Percentiles rank a stretch among this genome's conserved stretches.
These are phyloP conservation scores for Arrhopalites spinosus DNA, from an alignment of 2,888 invertebrate genomes.

Conservation along the genomic window DNA sequence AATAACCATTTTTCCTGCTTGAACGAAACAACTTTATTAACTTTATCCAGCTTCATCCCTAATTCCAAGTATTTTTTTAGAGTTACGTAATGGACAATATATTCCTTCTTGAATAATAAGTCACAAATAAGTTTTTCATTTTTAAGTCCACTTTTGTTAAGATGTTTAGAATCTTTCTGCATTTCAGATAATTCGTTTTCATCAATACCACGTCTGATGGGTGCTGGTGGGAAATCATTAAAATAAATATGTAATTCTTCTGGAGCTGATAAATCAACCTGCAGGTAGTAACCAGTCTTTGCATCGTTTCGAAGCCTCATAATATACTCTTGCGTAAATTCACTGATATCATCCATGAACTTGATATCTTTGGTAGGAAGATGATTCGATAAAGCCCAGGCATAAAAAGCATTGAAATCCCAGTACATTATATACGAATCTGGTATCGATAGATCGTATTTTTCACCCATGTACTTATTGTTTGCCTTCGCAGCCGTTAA, in stretches of 20 bases:
- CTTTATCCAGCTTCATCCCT: slow-evolving; percentile 52
- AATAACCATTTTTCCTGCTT: slow-evolving; percentile 54
- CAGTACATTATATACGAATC: neutral
- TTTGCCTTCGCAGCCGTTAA: neutral
- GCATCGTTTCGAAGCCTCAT: slow-evolving; percentile 31
- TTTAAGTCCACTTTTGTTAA: neutral
- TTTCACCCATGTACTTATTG: neutral
- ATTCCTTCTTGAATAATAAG: slow-evolving; percentile 50
- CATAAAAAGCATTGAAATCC: slow-evolving; percentile 11
- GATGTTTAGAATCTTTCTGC: neutral
- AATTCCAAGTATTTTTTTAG: slow-evolving; percentile 48
- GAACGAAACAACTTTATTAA: slow-evolving; percentile 55
- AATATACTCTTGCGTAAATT: neutral
- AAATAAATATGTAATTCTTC: slow-evolving; percentile 58
- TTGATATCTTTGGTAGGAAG: neutral
- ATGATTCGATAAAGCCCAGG: neutral
- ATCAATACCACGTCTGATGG: slow-evolving; percentile 21
- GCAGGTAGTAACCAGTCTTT: slow-evolving; percentile 58
- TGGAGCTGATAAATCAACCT: slow-evolving; percentile 61
- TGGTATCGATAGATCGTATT: neutral
- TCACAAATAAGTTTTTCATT: slow-evolving; percentile 52
- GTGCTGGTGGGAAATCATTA: slow-evolving; percentile 57
- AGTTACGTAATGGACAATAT: slow-evolving; percentile 53
- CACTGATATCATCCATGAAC: neutral
- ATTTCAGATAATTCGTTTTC: slow-evolving; percentile 8